Base-by-base conservation (phyloP, 2,797 vertebrate species). In the Meriones psammophilus region DNA sequence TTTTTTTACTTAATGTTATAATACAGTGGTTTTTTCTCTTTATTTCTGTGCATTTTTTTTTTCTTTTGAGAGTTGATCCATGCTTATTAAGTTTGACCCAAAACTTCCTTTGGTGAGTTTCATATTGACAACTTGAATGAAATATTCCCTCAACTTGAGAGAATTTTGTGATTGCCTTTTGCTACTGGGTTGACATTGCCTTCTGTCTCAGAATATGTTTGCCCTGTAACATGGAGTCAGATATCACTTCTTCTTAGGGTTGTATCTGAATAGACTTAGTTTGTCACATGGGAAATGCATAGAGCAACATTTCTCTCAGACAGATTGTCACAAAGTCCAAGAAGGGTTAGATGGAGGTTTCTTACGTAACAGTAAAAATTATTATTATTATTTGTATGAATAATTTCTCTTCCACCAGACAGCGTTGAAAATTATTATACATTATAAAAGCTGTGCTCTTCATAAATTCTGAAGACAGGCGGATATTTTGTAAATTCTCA, bases 101-200 rank as follows among this genome's bases (percentile, higher is more conserved):
- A 95, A 98, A 95, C 89, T 95, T 90, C 83, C 15, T 97, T 93
- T 98, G 97, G 97, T 97, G 89, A 96, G 76, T 98, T 98, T 98
- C 91, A 93, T 69, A 87, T 92, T 98, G 97, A 98, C 97, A 98
- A 96, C 97, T 97, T 97, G 97, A 97, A 98, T 98, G 91, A 97
- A 78, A 96, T 96, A 97, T 42, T 66, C 17, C 60, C 97, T 98
- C 96, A 97, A 6, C 46, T 98, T 87, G 74, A 94, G 95, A 28
- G 85, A 39, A 91, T 94, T 97, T 93, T 81, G 92, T 2, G 14
- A 2, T 12, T 88, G 46, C 56, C 13, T 85, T 94, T 94, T 81
- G 71, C 17, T 83, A 62, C 78, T 83, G 92, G 36, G 73, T 95
- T 97, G 79, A 95, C 79, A 87, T 93, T 89, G 94, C 89, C 96